Base-by-base conservation (phyloP, 1,140 invertebrate genomes). In the Drosophila pachea region DNA sequence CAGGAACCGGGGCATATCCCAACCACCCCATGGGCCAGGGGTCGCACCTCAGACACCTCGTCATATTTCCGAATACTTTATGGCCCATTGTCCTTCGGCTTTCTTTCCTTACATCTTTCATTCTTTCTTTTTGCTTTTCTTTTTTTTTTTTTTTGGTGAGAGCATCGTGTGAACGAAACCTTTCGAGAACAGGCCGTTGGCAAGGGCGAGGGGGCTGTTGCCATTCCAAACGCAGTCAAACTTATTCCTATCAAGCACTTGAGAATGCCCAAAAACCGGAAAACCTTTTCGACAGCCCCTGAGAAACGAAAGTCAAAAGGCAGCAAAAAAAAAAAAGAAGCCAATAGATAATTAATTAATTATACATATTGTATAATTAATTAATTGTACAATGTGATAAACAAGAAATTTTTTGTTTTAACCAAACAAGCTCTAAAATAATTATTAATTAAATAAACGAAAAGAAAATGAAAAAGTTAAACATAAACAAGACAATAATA, bases 161-260 rank as follows among this genome's bases (percentile, higher is more conserved):
- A 54, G 54, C 63, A 78, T 65, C 71, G 75, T 78, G 68, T 68
- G 68, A 74, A 78, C 71, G 38, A 54, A 78, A 74, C 52, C 52
- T 64, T 69, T 48, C 32, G 47, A 31, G 22, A 33, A 53, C 11
- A 36, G 45, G 16, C 38, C 54, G 47, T 56, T 38, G 29, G 22
- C 1, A n/a, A 38, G 35, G 35, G 50, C 6, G 4, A 52, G 32
- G 38, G 36, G 58, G 65, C 50, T 45, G 47, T 59, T 35, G 47
- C 12, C 52, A 16, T 35, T 45, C 2, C 9, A 22, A 11, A 47
- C 42, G 9, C 7, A 43, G 9, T 35, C 45, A 31, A 43, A 74
- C 33, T 69, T 53, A 78, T 70, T 62, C 71, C 35, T 47, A 71
- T 74, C 29, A 49, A 64, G 61, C 69, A 61, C 68, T 78, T 45